Percentiles rank a stretch among this genome's conserved stretches.
Conservation (phyloP, 2,797 vertebrate genomes). For the Pantherophis alleghaniensis region DNA sequence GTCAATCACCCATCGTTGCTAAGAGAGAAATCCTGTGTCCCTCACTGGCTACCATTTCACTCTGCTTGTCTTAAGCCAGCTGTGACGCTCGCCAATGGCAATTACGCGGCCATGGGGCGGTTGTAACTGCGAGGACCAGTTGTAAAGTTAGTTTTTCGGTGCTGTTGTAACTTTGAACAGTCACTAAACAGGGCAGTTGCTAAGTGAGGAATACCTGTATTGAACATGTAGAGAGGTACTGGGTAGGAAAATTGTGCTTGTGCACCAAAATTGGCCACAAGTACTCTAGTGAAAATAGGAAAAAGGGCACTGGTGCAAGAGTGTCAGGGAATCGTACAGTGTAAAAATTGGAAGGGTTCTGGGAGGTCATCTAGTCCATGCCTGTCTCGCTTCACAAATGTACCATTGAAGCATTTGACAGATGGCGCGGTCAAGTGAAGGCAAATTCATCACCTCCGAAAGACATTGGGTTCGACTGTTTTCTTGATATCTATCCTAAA, state of each 20-base stretch:
- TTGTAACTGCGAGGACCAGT: not conserved
- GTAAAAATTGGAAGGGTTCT: not conserved
- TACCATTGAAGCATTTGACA: not conserved
- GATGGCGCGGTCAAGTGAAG: not conserved
- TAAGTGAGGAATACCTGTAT: not conserved
- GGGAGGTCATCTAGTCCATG: not conserved
- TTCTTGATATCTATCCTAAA: not conserved
- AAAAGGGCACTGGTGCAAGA: not conserved
- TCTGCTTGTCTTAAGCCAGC: not conserved
- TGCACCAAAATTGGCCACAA: not conserved
- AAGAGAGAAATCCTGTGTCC: not conserved
- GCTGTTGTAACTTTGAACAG: not conserved
- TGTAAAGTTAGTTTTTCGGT: not conserved
- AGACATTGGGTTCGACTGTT: not conserved
- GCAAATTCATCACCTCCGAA: not conserved
- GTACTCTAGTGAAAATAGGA: not conserved
- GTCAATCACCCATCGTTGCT: not conserved
- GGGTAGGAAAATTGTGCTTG: not conserved
- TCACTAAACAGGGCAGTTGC: not conserved
- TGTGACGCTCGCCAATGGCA: not conserved
- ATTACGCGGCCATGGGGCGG: not conserved
- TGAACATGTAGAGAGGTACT: not conserved
- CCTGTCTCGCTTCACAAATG: not conserved
- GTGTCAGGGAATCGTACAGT: not conserved
- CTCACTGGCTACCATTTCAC: not conserved